These are phyloP conservation scores for Encarsia formosa DNA, from an alignment of 2,888 invertebrate species.

Conservation along the genomic window DNA sequence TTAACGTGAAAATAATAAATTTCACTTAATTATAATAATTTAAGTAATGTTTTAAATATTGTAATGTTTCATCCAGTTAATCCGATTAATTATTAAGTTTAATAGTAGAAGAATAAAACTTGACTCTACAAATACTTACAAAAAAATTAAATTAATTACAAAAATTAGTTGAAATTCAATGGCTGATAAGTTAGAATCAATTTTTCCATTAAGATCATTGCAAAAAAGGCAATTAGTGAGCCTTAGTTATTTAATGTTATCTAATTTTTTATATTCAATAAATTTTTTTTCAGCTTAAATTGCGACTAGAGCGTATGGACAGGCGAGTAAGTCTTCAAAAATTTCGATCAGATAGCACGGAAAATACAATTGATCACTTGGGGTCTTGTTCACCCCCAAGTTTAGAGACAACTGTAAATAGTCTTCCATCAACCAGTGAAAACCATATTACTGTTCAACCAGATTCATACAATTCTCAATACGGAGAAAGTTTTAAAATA, in stretches of 20 bases:
- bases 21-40: too few species aligned
- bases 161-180: too few species aligned
- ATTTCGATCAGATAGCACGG: conserved; percentile 42
- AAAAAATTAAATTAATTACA: too few species aligned
- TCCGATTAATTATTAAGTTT: too few species aligned
- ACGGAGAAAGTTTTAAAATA: conserved; percentile 48
- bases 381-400: conserved; percentile 44
- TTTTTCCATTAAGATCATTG: background rate
- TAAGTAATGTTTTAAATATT: too few species aligned
- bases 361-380: conserved; percentile 43
- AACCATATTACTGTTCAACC: conserved; percentile 33
- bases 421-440: conserved; percentile 38
- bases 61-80: too few species aligned
- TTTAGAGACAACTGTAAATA: conserved; percentile 33
- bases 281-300: conserved; percentile 59
- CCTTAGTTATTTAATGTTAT: background rate
- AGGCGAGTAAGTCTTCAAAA: conserved; percentile 56
- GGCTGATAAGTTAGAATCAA: too few species aligned
- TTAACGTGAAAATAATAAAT: too few species aligned
- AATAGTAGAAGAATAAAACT: too few species aligned
- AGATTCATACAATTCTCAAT: conserved; percentile 40
- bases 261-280: background rate
- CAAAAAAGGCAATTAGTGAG: background rate
- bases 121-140: too few species aligned
- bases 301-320: conserved; percentile 66